Percentiles rank a stretch among this genome's conserved stretches.
These are phyloP conservation scores for Pyrrhia umbra DNA, from an alignment of 2,888 invertebrate genomes.

Conservation along the genomic window DNA sequence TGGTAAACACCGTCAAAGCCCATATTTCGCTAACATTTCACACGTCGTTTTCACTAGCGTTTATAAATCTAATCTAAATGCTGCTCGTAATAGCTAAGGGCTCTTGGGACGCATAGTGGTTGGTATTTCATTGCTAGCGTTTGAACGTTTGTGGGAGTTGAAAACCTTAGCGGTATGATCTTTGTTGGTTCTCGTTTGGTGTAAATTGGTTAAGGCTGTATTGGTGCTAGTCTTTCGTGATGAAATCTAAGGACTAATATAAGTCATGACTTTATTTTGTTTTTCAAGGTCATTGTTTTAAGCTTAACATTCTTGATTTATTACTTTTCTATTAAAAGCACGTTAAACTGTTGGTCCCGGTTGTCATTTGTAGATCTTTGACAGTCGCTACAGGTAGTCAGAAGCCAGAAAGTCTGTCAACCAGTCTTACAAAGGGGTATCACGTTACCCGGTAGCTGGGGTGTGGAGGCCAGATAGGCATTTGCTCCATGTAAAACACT, in stretches of 20 bases:
- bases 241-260: background rate
- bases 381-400: too few relatives aligned
- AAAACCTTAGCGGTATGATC: constrained; percentile 25
- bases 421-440: too few relatives aligned
- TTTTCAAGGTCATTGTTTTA: background rate
- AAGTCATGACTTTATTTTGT: too few relatives aligned
- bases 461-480: background rate
- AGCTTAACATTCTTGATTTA: too few relatives aligned
- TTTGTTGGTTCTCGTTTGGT: constrained; percentile 1
- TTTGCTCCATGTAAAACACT: background rate
- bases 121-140: constrained; percentile 53
- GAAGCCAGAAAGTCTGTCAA: too few relatives aligned
- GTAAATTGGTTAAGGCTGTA: background rate
- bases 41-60: constrained; percentile 56
- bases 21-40: constrained; percentile 43
- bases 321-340: too few relatives aligned
- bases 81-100: constrained; percentile 62
- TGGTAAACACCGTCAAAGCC: constrained; percentile 16
- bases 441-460: too few relatives aligned
- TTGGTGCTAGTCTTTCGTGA: background rate
- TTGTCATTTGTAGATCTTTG: too few relatives aligned
- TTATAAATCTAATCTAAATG: constrained; percentile 72
- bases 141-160: constrained; percentile 13
- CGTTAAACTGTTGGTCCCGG: too few relatives aligned
- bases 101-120: constrained; percentile 63